A percentile compares a stretch with the other conserved stretches of the same genome.
Conservation (phyloP, 2,113 vertebrate species). For the Glaucidium brasilianum region DNA sequence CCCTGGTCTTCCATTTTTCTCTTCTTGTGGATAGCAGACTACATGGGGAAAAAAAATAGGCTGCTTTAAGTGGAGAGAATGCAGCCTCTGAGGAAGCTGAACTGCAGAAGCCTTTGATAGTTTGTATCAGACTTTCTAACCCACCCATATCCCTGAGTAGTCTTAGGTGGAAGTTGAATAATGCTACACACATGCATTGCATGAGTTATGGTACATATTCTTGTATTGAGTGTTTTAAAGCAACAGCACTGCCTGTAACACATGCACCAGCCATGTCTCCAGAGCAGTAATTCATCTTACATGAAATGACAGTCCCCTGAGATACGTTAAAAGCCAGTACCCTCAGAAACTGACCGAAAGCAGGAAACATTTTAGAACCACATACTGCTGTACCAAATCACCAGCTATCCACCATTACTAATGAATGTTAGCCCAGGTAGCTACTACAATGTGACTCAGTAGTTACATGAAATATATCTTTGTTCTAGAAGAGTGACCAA, state of each 20-base stretch:
- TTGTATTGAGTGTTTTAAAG: background rate
- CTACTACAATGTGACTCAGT: background rate
- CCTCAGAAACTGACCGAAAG: background rate
- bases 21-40: background rate
- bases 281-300: background rate
- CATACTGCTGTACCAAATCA: background rate
- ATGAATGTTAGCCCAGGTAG: background rate
- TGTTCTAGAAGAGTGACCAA: background rate
- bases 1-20: background rate
- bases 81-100: background rate
- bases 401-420: background rate
- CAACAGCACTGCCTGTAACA: background rate
- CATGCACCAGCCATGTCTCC: background rate
- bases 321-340: background rate
- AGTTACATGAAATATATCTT: background rate
- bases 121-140: background rate
- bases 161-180: background rate
- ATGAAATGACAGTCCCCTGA: background rate
- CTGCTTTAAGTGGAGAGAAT: background rate
- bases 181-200: fast-evolving
- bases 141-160: background rate
- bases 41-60: background rate
- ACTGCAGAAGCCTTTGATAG: background rate
- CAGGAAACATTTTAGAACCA: background rate
- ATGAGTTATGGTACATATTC: background rate